phyloP scores from a whole-genome alignment of 1,140 invertebrate genomes.

The Carcinoscorpius rotundicauda region DNA sequence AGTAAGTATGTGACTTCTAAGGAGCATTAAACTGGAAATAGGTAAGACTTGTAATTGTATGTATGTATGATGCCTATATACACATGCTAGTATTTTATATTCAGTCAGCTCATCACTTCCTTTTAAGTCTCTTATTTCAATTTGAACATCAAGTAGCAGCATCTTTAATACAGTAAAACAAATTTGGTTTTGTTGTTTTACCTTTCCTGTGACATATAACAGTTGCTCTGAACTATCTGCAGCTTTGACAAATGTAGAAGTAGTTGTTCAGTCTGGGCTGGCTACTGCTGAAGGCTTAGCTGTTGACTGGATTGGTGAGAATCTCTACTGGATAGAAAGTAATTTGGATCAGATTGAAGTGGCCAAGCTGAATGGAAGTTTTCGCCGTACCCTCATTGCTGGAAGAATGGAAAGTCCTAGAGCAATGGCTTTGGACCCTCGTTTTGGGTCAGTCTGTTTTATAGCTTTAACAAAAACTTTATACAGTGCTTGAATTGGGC shows the following conservation, averaged over 20 bases:
- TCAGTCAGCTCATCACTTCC: too few species aligned
- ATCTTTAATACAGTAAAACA: too few species aligned
- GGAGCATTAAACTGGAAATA: too few species aligned
- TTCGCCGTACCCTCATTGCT: slow-evolving; percentile 62
- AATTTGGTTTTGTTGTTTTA: too few species aligned
- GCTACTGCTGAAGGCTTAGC: slow-evolving; percentile 72
- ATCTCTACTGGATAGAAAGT: slow-evolving; percentile 72
- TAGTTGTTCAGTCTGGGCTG: slow-evolving; percentile 67
- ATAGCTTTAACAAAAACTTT: background rate
- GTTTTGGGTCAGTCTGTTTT: slow-evolving; percentile 43
- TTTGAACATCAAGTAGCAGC: too few species aligned
- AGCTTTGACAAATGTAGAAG: slow-evolving; percentile 63
- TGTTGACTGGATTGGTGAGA: slow-evolving; percentile 71
- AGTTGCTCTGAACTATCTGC: slow-evolving; percentile 7
- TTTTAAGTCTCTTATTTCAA: too few species aligned
- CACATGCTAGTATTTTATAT: too few species aligned
- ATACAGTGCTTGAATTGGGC: too few species aligned
- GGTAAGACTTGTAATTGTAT: too few species aligned
- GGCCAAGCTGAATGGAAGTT: slow-evolving; percentile 62
- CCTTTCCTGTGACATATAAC: too few species aligned
- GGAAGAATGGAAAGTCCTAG: slow-evolving; percentile 74
- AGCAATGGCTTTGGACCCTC: slow-evolving; percentile 72
- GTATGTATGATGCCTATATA: too few species aligned
- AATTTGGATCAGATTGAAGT: slow-evolving; percentile 84
- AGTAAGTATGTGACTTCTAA: too few species aligned